Base-by-base conservation (phyloP, 2,797 vertebrate species). In the Sitta carolinensis region DNA sequence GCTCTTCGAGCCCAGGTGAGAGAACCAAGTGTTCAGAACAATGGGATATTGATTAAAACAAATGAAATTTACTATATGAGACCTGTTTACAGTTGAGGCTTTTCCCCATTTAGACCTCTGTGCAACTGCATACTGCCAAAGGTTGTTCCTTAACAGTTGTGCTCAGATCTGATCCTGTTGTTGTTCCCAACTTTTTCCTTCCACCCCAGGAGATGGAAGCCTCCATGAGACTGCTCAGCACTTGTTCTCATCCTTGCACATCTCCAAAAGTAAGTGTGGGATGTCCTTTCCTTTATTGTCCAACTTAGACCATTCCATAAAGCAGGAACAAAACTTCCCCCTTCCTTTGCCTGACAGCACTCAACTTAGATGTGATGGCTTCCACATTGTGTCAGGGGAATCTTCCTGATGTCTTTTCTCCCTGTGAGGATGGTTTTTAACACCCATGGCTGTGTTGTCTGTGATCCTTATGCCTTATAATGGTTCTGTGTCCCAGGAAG, bases 151-250 rank as follows among this genome's bases (percentile, higher is more conserved):
- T 98, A 98, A 98, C 97, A 14, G 16, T 38, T 63, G n/a, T 40
- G 21, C 94, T 40, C 94, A 99, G 99, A 87, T 97, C 96, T 3
- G 92, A 97, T 66, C 96, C 98, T 19, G 48, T 97, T 47, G 96
- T 98, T 23, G 88, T 99, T 72, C 99, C 99, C 36, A 99, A 99
- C 94, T 99, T 99, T 97, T 99, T 99, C 96, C 98, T 99, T 66
- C 98, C 99, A 3, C 96, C 98, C 45, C 97, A 98, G 81, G 98
- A 99, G 78, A 88, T 99, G 96, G 99, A 99, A 95, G 98, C 98
- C 1, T 99, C 99, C 52, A 98, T 99, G 98, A 98, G 98, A 95
- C 96, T 98, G 78, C 98, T 99, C 52, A 98, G 97, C 42, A 58
- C 98, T 38, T 98, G 98, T 23, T 95, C 97, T 67, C 97, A 98